Base-by-base conservation (phyloP, 2,888 invertebrate species). In the Callimorpha dominula region DNA sequence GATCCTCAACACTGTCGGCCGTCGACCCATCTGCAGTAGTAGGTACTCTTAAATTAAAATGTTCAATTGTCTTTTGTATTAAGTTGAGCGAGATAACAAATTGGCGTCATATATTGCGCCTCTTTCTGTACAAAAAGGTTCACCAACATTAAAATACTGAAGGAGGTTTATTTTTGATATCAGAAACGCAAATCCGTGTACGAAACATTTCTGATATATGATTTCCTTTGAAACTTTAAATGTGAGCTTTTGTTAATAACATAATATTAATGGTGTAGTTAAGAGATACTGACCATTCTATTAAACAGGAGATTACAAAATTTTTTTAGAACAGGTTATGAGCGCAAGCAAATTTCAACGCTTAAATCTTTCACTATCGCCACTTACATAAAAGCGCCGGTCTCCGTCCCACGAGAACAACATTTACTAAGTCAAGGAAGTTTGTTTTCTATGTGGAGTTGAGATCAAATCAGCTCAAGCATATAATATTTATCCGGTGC, bases 21-120 rank as follows among this genome's bases (percentile, higher is more conserved):
- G 87, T 88, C 91, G 94, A 94, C 93, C 93, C 87, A 88, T 77
- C 86, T 81, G 86, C 85, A 86, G 88, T 86, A 88, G 76, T 65
- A n/a, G n/a, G n/a, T 65, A 88, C 71, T 91, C 91, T 91, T 91
- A 92, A 93, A 93, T 93, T 90, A 93, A 91, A 92, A 91, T 92
- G 91, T 90, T 88, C 88, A 86, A 86, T 89, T 86, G 88, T 81
- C 87, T 88, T 89, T 91, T 88, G 88, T 89, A 90, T 91, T 90
- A 74, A 77, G 74, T 78, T 79, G 74, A 65, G 66, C 78, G 73
- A 81, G 81, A 73, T 77, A 85, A 85, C 78, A 81, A 84, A 84
- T 80, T 72, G 64, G 69, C 50, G 68, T 77, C 68, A 71, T 67
- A 72, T 68, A 80, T 85, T 85, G 80, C 81, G 80, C 81, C 76